Evolutionary conservation across 2,797 vertebrate species (phyloP), one percentile per base, ranked within the genome.

Genomic region (Diglossa cyanea): DNA sequence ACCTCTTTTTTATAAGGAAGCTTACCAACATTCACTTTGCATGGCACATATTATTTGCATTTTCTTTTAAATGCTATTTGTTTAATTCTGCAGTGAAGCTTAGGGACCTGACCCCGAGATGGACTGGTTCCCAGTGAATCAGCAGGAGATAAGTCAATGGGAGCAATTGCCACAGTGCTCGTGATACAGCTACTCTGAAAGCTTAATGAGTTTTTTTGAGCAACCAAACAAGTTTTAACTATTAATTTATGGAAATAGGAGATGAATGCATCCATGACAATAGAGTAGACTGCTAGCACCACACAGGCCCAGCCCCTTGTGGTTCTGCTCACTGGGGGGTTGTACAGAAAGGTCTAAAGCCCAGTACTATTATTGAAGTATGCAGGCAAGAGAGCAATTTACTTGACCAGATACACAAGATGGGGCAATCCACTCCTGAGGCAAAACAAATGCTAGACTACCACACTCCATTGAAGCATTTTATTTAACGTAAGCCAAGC

Each of bases 161-260:
- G 97, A 98, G 98, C 94, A 96, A 98, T 98, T 98, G 98, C 98
- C 98, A 98, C 98, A 98, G 98, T 92, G 98, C 96, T 98, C 97
- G 96, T 98, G 98, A 98, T 98, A 98, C 97, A 98, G 98, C 97
- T 98, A 97, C 97, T 98, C 98, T 98, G 98, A 98, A 98, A 98
- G 98, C 98, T 98, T 99, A 99, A 99, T 99, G 99, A 99, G 98
- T 97, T 98, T 98, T 96, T 95, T 97, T 96, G 96, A 96, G 96
- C 97, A 96, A 98, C 92, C 89, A 97, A 98, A 97, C 96, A 97
- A 97, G 96, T 97, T 97, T 98, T 94, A 97, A 93, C 97, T 97
- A 98, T 98, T 98, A 98, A 98, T 98, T 96, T 97, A 97, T 94
- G 95, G 86, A 94, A 96, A 96, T 91, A 84, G 90, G 76, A 91